Evolutionary conservation across 2,113 vertebrate genomes (phyloP).

Genomic region (Typhlomys cinereus): DNA sequence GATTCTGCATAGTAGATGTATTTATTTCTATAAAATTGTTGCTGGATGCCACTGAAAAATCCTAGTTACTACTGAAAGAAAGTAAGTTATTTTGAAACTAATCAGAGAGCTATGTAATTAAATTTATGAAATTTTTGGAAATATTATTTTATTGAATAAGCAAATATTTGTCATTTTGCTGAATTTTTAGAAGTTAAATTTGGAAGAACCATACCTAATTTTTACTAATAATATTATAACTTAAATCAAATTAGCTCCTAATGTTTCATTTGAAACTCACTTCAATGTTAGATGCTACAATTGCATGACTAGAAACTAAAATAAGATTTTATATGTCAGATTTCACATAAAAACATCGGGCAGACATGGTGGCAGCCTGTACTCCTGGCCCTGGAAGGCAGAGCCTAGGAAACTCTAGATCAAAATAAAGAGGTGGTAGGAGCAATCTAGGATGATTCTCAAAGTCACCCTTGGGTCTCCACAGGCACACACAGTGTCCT

Average conservation of each 20-base stretch:
- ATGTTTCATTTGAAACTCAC: slow-evolving; percentile 38
- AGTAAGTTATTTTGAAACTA: background rate
- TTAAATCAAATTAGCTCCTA: background rate
- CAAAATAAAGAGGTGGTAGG: too few species aligned
- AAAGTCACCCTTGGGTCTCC: too few species aligned
- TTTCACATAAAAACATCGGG: too few species aligned
- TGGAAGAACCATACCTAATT: background rate
- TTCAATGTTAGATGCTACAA: background rate
- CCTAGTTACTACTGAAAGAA: background rate
- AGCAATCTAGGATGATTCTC: too few species aligned
- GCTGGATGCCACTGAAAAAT: background rate
- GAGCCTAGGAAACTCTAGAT: too few species aligned
- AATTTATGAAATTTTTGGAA: background rate
- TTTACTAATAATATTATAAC: background rate
- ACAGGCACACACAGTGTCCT: too few species aligned
- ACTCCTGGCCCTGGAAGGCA: too few species aligned
- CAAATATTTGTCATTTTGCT: background rate
- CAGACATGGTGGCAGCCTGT: too few species aligned
- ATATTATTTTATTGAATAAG: background rate
- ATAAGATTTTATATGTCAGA: background rate
- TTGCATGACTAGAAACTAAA: background rate
- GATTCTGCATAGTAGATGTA: background rate
- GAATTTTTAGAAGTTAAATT: background rate
- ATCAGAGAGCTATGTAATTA: background rate
- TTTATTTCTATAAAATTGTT: slow-evolving; percentile 26